Evolutionary conservation across 2,797 vertebrate species (phyloP), one percentile per base, ranked within the genome.

Genomic region (Lophotriccus pileatus): DNA sequence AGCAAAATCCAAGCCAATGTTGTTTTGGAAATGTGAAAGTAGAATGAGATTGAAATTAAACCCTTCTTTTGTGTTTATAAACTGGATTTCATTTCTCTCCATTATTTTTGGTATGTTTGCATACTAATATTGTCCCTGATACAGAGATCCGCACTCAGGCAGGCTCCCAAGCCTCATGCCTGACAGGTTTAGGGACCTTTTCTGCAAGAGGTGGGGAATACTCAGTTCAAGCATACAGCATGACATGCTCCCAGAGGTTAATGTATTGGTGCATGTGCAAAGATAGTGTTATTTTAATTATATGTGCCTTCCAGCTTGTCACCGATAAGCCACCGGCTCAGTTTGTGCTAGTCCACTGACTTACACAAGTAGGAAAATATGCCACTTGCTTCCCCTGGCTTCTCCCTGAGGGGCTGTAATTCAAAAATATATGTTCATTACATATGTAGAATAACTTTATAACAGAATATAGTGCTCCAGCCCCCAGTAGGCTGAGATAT

Each of bases 11-110:
- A 73, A 92, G 79, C 87, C 84, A 87, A 0, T 22, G 68, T 37
- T 80, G 60, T 75, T 95, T 89, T 34, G 63, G 47, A 92, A 95
- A 93, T 63, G 59, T 39, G 79, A 56, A 90, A 96, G 81, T 92
- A 50, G 73, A 75, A 72, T 23, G 62, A 88, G 78, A 86, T 95
- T 52, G 73, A 76, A 94, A 94, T 76, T 14, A 89, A 86, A 44
- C 50, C 43, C 62, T 84, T 80, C 36, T 75, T 84, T 90, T 32
- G n/a, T 37, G 58, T 59, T 94, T 62, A 36, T 63, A 84, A 88
- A 37, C 28, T 60, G 47, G 72, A 44, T 69, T 88, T 73, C 8
- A 53, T 90, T 81, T 85, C 63, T 78, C 34, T 44, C 50, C 6
- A 1, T 84, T 78, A 23, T 83, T 93, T 89, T 72, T 58, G 30